Base-by-base conservation (phyloP, 2,797 vertebrate genomes). In the Spinibarbus caldwelli region DNA sequence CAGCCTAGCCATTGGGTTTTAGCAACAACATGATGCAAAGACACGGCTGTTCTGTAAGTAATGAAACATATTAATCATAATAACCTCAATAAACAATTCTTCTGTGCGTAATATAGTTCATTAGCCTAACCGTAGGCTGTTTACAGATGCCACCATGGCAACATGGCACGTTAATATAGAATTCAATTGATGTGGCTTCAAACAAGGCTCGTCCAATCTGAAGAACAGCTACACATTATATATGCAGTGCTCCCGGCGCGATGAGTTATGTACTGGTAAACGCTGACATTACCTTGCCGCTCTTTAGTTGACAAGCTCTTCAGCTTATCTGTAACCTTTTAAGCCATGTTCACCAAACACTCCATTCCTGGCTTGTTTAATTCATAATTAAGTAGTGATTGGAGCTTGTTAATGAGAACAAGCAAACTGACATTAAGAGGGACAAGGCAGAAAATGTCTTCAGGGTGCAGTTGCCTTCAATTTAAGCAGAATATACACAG, bases 341-440 rank as follows among this genome's bases (percentile, higher is more conserved):
- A 87, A 87, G 83, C 79, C 64, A 71, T 64, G 79, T 86, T 89
- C 82, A 87, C 80, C 85, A 86, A 88, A 90, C 85, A 84, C 78
- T 88, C 85, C 83, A 86, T 89, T 78, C 72, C 49, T 62, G 36
- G 80, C 86, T 89, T 87, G 86, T 87, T 87, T 86, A 87, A 87
- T 84, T 86, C 80, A 81, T 88, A 85, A 90, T 88, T 88, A 87
- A 84, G 85, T 78, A 79, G 47, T 80, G 86, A 91, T 92, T 88
- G 90, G 86, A 87, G 78, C 86, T 87, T 73, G 80, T 91, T 92
- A 91, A 90, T 90, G 89, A 88, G 85, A 88, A 88, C 77, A 73
- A 89, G 86, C 81, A 71, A 64, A 85, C 67, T 87, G 88, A 89
- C 87, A 84, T 89, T 87, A 86, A 86, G 86, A 72, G 80, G 85